Percentiles rank a stretch among this genome's conserved stretches.
These are phyloP conservation scores for Chaetodon trifascialis DNA, from an alignment of 2,113 vertebrate species.

Conservation along the genomic window DNA sequence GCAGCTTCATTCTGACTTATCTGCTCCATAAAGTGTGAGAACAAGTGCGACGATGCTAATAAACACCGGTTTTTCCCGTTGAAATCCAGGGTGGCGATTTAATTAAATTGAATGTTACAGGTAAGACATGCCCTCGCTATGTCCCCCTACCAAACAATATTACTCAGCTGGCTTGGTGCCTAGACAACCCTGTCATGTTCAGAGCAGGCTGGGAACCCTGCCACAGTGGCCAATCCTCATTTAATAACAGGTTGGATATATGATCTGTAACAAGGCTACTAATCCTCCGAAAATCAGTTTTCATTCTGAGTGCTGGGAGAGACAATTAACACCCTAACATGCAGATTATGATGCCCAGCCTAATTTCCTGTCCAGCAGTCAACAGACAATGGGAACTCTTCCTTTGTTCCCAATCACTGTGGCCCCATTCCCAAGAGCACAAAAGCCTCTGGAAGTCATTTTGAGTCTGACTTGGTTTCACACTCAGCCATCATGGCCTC, in stretches of 20 bases:
- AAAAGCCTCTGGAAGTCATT: conserved; percentile 70
- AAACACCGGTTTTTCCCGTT: conserved; percentile 52
- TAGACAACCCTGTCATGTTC: conserved; percentile 55
- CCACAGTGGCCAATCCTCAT: conserved; percentile 72
- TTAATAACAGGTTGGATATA: conserved; percentile 74
- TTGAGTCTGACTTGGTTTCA: conserved; percentile 63
- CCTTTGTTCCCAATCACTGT: conserved; percentile 48
- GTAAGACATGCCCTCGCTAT: conserved; percentile 68
- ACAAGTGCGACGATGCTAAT: conserved; percentile 55
- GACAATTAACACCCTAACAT: conserved; percentile 67
- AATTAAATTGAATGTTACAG: conserved; percentile 74
- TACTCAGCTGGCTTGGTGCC: conserved; percentile 76
- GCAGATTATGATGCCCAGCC: conserved; percentile 59
- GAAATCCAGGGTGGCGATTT: conserved; percentile 64
- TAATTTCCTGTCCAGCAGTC: conserved; percentile 68
- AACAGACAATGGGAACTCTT: conserved; percentile 51
- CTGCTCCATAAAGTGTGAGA: conserved; percentile 55
- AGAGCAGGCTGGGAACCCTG: conserved; percentile 70
- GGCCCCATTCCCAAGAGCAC: conserved; percentile 57
- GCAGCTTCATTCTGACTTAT: conserved; percentile 60
- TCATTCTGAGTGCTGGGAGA: conserved; percentile 55
- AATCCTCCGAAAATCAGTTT: conserved; percentile 76
- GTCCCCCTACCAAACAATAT: conserved; percentile 67
- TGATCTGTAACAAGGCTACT: conserved; percentile 75
- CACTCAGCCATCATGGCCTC: conserved; percentile 54